phyloP scores from a whole-genome alignment of 92 coral and sea anemone genomes.

The Actinernus sp. region DNA sequence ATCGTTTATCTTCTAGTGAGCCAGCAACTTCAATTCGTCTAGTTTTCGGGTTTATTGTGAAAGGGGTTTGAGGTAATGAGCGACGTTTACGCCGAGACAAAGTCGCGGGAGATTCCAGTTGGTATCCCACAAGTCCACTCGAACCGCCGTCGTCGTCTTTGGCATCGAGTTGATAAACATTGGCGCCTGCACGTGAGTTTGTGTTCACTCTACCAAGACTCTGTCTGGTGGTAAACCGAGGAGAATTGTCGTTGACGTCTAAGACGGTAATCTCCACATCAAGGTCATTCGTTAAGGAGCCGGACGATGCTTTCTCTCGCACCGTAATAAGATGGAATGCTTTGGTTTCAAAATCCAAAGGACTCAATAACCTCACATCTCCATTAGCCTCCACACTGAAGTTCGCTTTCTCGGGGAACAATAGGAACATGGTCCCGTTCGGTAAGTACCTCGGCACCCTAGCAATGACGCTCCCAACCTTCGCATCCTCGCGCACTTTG shows the following conservation, averaged over 20 bases:
- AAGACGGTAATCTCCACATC: slow-evolving; percentile 84
- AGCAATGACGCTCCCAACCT: slow-evolving; percentile 72
- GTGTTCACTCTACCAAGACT: slow-evolving; percentile 77
- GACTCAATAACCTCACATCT: slow-evolving; percentile 39
- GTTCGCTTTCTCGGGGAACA: slow-evolving; percentile 73
- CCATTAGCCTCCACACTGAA: slow-evolving; percentile 77
- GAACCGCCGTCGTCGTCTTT: slow-evolving; percentile 86
- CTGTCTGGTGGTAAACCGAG: slow-evolving; percentile 56
- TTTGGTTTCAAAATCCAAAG: slow-evolving; percentile 79
- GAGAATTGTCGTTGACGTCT: slow-evolving; percentile 93
- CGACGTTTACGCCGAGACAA: slow-evolving; percentile 26
- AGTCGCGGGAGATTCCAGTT: slow-evolving; percentile 45
- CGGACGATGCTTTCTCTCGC: slow-evolving; percentile 57
- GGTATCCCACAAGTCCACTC: slow-evolving; percentile 83
- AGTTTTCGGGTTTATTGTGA: slow-evolving; percentile 81
- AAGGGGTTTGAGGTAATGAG: slow-evolving; percentile 50
- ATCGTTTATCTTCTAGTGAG: slow-evolving; percentile 60
- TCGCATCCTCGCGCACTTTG: slow-evolving; percentile 74
- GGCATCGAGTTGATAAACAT: slow-evolving; percentile 85
- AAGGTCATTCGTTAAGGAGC: slow-evolving; percentile 56
- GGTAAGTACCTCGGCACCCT: slow-evolving; percentile 85
- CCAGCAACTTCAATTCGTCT: slow-evolving; percentile 70
- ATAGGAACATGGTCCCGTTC: slow-evolving; percentile 79
- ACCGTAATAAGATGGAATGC: slow-evolving; percentile 79
- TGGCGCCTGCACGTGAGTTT: slow-evolving; percentile 86